phyloP scores from a whole-genome alignment of 2,113 vertebrate species.

The Poecilia latipinna region DNA sequence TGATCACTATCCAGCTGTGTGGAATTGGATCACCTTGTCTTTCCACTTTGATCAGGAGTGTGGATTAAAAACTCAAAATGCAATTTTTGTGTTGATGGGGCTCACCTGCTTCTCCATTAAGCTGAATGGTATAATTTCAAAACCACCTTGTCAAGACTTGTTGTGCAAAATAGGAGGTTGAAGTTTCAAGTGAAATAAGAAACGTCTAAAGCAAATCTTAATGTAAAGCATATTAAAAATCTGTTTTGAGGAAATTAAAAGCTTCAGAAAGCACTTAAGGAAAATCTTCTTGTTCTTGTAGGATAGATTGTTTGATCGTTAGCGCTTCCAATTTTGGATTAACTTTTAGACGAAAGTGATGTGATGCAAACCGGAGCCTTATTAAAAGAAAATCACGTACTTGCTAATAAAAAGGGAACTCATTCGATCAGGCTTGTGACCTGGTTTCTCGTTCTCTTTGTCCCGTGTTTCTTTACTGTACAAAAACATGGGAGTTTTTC shows the following conservation, averaged over 20 bases:
- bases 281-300: background rate
- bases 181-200: too few species aligned
- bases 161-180: too few species aligned
- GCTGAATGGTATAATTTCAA: too few species aligned
- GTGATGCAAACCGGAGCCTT: constrained; percentile 18
- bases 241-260: background rate
- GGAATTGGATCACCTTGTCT: too few species aligned
- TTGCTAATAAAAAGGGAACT: constrained; percentile 14
- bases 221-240: too few species aligned
- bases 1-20: too few species aligned
- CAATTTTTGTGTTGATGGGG: too few species aligned
- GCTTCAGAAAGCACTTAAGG: background rate
- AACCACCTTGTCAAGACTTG: too few species aligned
- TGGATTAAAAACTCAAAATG: too few species aligned
- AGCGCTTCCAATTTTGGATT: constrained; percentile 12
- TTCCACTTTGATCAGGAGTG: too few species aligned
- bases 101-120: too few species aligned
- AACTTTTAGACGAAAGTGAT: constrained; percentile 31
- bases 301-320: constrained; percentile 8
- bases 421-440: constrained; percentile 34
- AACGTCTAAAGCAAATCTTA: too few species aligned
- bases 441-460: constrained; percentile 39
- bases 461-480: constrained; percentile 13
- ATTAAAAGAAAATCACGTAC: constrained; percentile 42
- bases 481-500: background rate